A percentile compares a stretch with the other conserved stretches of the same genome.
Conservation (phyloP, 2,797 vertebrate genomes). For the Pseudochirops cupreus region DNA sequence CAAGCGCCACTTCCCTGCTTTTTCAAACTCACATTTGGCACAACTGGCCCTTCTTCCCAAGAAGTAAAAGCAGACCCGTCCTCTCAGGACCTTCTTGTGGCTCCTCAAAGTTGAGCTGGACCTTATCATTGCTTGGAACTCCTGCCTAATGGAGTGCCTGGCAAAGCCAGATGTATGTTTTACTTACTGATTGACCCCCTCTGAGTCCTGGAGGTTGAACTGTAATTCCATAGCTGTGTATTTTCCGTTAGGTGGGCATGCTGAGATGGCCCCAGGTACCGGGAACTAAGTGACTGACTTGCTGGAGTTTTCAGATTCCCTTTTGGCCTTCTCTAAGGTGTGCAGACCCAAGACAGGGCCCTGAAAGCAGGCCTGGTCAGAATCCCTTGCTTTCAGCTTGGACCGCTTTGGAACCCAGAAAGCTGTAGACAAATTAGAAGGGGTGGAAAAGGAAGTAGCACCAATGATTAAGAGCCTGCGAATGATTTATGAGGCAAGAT, state of each 20-base stretch:
- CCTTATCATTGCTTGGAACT: neutral
- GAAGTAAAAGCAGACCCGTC: neutral
- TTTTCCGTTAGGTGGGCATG: neutral
- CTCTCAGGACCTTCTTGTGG: neutral
- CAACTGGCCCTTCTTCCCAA: neutral
- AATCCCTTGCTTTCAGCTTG: neutral
- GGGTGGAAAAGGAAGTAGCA: conserved; percentile 1
- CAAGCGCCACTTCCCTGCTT: neutral
- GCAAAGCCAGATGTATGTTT: neutral
- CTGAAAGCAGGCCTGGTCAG: neutral
- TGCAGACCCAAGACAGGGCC: neutral
- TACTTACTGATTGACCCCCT: neutral
- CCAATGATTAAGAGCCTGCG: neutral
- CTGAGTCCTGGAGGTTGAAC: neutral
- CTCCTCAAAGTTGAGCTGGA: conserved; percentile 3
- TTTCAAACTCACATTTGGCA: neutral
- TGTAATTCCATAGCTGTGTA: neutral
- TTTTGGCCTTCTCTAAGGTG: neutral
- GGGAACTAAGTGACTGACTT: neutral
- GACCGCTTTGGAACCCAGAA: conserved; percentile 25
- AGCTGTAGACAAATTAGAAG: neutral
- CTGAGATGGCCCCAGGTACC: neutral
- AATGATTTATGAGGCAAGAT: conserved; percentile 46
- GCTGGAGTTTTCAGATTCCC: neutral
- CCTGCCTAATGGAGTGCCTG: neutral